Evolutionary conservation across 2,888 invertebrate genomes (phyloP), one percentile per base, ranked within the genome.

Genomic region (Drosophila imparisetae): DNA sequence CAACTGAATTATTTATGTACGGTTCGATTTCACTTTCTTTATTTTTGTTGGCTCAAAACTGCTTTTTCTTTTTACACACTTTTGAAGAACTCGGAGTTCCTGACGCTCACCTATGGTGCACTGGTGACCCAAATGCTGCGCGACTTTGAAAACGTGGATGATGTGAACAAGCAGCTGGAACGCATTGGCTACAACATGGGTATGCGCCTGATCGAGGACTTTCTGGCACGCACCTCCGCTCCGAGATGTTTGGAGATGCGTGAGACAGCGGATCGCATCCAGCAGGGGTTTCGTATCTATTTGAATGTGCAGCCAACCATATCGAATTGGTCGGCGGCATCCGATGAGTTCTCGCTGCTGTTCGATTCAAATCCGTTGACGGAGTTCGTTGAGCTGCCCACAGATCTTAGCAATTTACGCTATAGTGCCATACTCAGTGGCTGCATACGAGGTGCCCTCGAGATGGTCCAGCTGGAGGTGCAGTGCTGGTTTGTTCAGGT

Each of bases 111-210:
- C 0, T 99, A 99, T 93, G 99, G 99, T 49, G 98, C 99, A 4
- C 94, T 99, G 72, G 99, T 99, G 0, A 97, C 98, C 4, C 99
- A 99, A 94, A 96, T 99, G 94, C 93, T 99, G 27, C 98, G 98
- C 93, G 99, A 99, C 92, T 96, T 97, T 87, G 99, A 99, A 92
- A 98, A 97, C 93, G 96, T 98, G 7, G 99, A 99, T 45, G 99
- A 99, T 94, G 99, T 99, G 0, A 99, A 99, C 92, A 98, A 98
- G 91, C 99, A 99, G 91, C 93, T 99, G 70, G 98, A 98, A 90
- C 94, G 98, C 91, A 96, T 98, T 93, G 99, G 99, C 6, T 99
- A 99, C 92, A 99, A 99, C 92, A 99, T 99, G 95, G 99, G 99
- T 15, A 96, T 99, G 61, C 95, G 99, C 52, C 93, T 99, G 45